Conservation (phyloP, 2,888 invertebrate genomes). For the Phengaris arion region DNA sequence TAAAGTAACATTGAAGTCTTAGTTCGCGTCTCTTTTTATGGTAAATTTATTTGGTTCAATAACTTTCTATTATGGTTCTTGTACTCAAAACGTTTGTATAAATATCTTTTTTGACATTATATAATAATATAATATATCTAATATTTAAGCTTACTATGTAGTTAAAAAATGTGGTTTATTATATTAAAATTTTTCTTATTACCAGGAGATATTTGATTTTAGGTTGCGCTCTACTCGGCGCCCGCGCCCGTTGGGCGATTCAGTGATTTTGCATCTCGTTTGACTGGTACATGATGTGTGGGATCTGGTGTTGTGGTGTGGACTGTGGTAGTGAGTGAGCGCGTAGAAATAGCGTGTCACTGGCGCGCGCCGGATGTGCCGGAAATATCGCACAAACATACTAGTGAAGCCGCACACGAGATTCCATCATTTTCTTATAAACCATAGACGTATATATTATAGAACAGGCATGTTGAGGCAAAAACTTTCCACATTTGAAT, state of each 20-base stretch:
- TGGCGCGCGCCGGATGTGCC: constrained; percentile 27
- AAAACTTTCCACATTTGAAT: too few species aligned
- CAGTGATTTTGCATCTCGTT: neutral
- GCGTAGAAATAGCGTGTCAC: constrained; percentile 25
- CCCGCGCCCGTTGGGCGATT: neutral
- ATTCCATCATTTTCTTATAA: neutral
- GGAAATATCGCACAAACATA: constrained; percentile 24
- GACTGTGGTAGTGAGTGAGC: neutral
- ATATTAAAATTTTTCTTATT: too few species aligned
- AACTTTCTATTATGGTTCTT: neutral
- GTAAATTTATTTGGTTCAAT: constrained; percentile 1
- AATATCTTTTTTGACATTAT: too few species aligned
- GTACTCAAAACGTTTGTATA: neutral
- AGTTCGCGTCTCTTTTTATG: constrained; percentile 9
- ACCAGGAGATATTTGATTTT: neutral
- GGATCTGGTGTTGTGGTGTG: neutral
- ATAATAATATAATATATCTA: too few species aligned
- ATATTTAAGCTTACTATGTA: too few species aligned
- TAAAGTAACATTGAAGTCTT: neutral
- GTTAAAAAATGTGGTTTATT: too few species aligned
- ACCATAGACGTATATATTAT: too few species aligned
- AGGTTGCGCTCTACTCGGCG: neutral
- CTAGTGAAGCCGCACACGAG: neutral
- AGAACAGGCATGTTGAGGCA: too few species aligned
- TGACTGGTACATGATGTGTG: neutral